A percentile compares a stretch with the other conserved stretches of the same genome.
Evolutionary conservation across 2,797 vertebrate species (phyloP).

Genomic region (Chiloscyllium punctatum): DNA sequence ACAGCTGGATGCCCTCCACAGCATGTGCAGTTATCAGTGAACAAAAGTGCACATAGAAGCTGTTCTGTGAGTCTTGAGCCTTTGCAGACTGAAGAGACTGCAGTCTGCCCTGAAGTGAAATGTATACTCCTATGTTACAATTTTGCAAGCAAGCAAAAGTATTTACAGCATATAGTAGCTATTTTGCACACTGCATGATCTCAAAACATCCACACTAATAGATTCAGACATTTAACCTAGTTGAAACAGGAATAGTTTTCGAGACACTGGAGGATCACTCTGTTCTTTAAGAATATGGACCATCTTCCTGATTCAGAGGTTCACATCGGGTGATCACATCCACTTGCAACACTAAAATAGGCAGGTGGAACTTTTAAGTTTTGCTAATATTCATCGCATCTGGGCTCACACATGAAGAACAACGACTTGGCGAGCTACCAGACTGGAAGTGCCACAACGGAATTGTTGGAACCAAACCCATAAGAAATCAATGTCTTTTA

Average conservation of each 20-base stretch:
- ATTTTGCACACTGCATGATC: neutral
- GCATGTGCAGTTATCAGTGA: neutral
- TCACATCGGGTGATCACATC: neutral
- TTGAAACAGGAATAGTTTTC: neutral
- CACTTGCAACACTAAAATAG: neutral
- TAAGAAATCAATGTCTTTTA: too few species aligned
- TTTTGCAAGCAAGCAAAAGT: neutral
- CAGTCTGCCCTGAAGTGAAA: neutral
- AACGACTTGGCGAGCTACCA: neutral
- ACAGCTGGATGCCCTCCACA: neutral
- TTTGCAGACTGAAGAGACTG: neutral
- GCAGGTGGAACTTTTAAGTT: neutral
- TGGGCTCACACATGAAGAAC: neutral
- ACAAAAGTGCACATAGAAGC: neutral
- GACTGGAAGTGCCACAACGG: neutral
- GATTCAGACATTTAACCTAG: neutral
- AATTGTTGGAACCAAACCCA: neutral
- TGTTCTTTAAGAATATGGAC: neutral
- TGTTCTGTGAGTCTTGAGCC: neutral
- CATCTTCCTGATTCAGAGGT: neutral
- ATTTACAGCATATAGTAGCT: neutral
- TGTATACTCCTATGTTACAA: neutral
- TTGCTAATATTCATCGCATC: neutral
- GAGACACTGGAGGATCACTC: neutral
- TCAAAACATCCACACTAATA: neutral